Evolutionary conservation across 2,797 vertebrate species (phyloP).

Genomic region (Tenualosa thibaudeaui): DNA sequence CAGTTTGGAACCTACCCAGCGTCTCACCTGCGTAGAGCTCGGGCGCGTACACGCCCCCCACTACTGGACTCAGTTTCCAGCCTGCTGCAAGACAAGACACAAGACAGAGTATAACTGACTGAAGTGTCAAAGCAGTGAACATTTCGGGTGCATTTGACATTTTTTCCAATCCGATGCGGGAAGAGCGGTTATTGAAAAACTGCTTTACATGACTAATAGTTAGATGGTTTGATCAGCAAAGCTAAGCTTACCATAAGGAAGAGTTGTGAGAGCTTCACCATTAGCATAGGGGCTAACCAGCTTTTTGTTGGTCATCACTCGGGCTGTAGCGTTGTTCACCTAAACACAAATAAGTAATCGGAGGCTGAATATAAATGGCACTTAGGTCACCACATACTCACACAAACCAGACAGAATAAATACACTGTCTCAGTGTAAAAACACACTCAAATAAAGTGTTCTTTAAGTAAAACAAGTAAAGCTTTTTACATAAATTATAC

Average conservation of each 20-base stretch:
- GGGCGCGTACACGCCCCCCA: constrained; percentile 95
- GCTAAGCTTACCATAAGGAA: constrained; percentile 73
- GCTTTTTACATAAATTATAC: not conserved
- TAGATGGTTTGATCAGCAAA: not conserved
- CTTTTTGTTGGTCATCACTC: constrained; percentile 99
- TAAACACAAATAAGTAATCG: constrained; percentile 58
- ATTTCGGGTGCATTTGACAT: too few relatives aligned
- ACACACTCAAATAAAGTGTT: not conserved
- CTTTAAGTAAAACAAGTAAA: not conserved
- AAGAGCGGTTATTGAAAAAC: too few relatives aligned
- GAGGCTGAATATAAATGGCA: constrained; percentile 38
- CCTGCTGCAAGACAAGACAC: constrained; percentile 71
- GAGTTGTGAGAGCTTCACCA: constrained; percentile 81
- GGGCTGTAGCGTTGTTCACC: constrained; percentile 98
- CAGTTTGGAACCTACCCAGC: not conserved
- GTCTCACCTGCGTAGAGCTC: constrained; percentile 95
- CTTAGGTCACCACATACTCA: not conserved
- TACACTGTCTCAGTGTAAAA: constrained; percentile 23
- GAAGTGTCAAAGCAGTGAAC: too few relatives aligned
- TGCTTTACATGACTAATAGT: too few relatives aligned
- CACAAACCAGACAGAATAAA: constrained; percentile 17
- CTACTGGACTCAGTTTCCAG: constrained; percentile 98
- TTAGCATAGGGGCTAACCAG: constrained; percentile 96
- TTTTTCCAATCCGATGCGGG: too few relatives aligned
- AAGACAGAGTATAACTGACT: not conserved